Evolutionary conservation across 2,113 vertebrate genomes (phyloP).

Genomic region (Lethenteron reissneri): DNA sequence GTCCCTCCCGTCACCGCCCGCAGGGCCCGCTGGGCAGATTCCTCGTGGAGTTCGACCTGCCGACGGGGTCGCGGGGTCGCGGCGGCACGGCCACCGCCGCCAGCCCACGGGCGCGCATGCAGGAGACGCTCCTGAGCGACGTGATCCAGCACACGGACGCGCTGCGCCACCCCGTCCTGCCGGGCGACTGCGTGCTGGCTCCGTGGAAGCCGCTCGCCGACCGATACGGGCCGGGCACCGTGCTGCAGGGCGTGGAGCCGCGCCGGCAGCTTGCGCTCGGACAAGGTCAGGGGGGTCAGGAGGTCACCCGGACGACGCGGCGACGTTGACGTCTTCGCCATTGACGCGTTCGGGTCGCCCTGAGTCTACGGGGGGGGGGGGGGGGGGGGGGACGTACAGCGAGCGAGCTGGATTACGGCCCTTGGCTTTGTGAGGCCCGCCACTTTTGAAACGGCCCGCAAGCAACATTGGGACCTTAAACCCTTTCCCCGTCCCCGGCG

Average conservation of each 20-base stretch:
- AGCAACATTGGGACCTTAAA: too few species aligned
- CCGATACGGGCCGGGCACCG: conserved; percentile 39
- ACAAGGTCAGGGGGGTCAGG: too few species aligned
- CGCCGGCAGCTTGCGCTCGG: conserved; percentile 9
- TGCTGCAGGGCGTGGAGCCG: conserved; percentile 24
- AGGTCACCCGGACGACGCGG: too few species aligned
- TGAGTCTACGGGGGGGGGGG: too few species aligned
- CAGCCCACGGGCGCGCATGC: conserved; percentile 8
- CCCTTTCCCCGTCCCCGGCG: too few species aligned
- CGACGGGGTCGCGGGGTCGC: conserved; percentile 10
- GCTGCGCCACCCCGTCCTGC: conserved; percentile 19
- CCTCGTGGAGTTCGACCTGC: conserved; percentile 33
- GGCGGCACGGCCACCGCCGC: too few species aligned
- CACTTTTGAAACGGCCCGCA: too few species aligned
- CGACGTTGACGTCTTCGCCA: too few species aligned
- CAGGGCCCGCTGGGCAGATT: conserved; percentile 28
- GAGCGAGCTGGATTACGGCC: too few species aligned
- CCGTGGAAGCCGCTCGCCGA: conserved; percentile 30
- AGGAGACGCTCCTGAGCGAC: conserved; percentile 28
- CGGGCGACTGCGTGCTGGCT: conserved; percentile 49
- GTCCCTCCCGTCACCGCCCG: conserved; percentile 9
- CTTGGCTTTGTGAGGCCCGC: too few species aligned
- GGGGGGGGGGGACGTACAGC: too few species aligned
- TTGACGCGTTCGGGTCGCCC: too few species aligned
- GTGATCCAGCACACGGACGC: conserved; percentile 25